Conservation (phyloP, 2,797 vertebrate genomes). For the Hapalemur alaotrensis region DNA sequence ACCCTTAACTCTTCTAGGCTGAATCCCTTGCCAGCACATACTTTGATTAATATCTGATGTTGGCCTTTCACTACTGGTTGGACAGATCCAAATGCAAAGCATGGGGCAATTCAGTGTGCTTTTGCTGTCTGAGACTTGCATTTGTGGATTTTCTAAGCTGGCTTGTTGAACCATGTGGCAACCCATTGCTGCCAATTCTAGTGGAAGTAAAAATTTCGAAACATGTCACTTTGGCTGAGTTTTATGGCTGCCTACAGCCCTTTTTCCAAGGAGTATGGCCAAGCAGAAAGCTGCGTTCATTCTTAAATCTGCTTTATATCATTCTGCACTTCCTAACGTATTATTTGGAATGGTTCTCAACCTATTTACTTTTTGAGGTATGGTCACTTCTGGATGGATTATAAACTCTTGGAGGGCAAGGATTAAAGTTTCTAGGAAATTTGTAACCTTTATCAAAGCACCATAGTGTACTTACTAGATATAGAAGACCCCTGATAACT, state of each 20-base stretch:
- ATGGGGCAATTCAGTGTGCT: neutral
- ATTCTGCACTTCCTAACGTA: neutral
- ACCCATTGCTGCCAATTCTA: neutral
- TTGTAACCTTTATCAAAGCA: neutral
- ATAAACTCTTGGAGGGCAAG: neutral
- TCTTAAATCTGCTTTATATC: neutral
- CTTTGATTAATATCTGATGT: neutral
- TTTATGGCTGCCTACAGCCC: neutral
- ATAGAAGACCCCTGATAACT: neutral
- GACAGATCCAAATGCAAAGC: neutral
- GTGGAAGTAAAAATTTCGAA: neutral
- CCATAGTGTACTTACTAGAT: neutral
- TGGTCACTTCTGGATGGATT: neutral
- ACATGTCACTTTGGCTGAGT: neutral
- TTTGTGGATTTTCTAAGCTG: neutral
- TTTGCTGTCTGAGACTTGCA: neutral
- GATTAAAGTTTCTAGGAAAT: neutral
- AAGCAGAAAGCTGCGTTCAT: neutral
- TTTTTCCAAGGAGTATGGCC: neutral
- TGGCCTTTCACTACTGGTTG: neutral
- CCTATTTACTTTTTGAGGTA: neutral
- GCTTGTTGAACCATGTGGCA: neutral
- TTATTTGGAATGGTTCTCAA: conserved; percentile 13
- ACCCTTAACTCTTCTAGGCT: neutral
- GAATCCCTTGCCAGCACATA: neutral